phyloP scores from a whole-genome alignment of 92 coral and sea anemone genomes.

The Galaxea fascicularis region DNA sequence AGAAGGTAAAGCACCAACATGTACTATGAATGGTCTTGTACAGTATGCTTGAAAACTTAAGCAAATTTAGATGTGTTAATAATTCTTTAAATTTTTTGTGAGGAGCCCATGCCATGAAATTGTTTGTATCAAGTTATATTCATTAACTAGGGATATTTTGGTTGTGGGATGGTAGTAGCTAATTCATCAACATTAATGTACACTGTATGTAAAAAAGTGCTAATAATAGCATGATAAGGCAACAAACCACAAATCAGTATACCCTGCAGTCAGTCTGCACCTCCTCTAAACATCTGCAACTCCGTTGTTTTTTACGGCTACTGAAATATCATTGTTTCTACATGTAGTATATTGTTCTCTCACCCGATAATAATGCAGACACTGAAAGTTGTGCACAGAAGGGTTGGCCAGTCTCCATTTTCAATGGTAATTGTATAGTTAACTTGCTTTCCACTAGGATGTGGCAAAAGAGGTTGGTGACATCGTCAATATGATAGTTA shows the following conservation, averaged over 20 bases:
- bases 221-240: not conserved
- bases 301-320: slow-evolving; percentile 2
- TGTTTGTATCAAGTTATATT: not conserved
- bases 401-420: not conserved
- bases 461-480: slow-evolving; percentile 5
- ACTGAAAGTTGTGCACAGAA: not conserved
- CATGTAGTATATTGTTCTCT: not conserved
- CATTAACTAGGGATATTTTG: not conserved
- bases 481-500: slow-evolving; percentile 5
- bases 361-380: not conserved
- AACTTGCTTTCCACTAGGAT: slow-evolving; percentile 4
- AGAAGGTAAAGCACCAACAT: not conserved
- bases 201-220: not conserved
- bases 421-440: not conserved
- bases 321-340: slow-evolving; percentile 9
- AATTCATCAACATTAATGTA: not conserved
- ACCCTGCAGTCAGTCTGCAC: not conserved
- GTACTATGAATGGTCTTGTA: too few species aligned
- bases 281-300: slow-evolving; percentile 6
- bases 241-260: not conserved
- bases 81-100: not conserved
- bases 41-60: not conserved
- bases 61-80: slow-evolving; percentile 10
- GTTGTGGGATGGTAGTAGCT: not conserved
- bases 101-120: not conserved